phyloP scores from a whole-genome alignment of 2,888 invertebrate species.

The Theretra japonica region DNA sequence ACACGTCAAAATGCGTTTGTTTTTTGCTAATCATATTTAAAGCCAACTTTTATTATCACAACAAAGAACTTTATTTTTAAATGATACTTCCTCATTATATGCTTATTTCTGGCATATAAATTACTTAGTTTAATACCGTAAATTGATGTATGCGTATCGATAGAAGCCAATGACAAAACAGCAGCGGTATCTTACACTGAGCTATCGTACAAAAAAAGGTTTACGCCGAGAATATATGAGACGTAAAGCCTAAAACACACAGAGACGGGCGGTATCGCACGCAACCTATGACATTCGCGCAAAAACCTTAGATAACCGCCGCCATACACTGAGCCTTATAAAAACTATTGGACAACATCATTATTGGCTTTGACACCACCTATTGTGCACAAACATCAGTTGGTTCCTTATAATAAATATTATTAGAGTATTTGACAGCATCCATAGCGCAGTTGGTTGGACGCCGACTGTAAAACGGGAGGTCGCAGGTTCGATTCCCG shows the following conservation, averaged over 20 bases:
- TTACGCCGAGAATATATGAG: constrained; percentile 15
- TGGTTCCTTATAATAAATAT: background rate
- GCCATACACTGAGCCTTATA: background rate
- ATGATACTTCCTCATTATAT: too few relatives aligned
- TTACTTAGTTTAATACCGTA: background rate
- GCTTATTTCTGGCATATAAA: background rate
- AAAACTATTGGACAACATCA: background rate
- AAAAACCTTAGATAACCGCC: background rate
- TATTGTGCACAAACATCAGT: too few relatives aligned
- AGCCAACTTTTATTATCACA: too few relatives aligned
- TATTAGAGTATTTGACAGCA: too few relatives aligned
- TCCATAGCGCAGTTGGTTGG: too few relatives aligned
- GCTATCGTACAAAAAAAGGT: constrained; percentile 8
- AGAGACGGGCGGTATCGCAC: background rate
- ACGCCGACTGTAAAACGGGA: too few relatives aligned
- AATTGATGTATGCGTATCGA: background rate
- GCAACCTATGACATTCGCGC: background rate
- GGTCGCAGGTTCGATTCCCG: too few relatives aligned
- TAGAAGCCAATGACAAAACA: background rate
- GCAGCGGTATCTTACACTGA: background rate
- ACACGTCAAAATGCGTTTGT: background rate
- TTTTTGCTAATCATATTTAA: too few relatives aligned
- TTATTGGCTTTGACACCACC: background rate
- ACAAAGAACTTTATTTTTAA: too few relatives aligned
- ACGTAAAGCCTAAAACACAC: constrained; percentile 17